phyloP scores from a whole-genome alignment of 2,797 vertebrate species.

The Chiloscyllium punctatum region DNA sequence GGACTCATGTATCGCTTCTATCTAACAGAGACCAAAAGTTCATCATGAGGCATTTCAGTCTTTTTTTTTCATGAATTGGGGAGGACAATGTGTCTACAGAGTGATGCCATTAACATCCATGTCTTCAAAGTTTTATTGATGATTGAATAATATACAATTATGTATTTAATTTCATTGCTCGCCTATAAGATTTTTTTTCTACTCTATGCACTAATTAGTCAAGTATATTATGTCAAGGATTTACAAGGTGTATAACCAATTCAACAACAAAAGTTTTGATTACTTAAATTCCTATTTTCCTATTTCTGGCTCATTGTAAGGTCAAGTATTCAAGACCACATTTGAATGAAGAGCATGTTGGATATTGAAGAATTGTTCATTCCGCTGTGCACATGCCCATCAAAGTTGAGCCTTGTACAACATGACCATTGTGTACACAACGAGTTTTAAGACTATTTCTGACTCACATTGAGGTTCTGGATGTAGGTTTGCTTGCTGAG shows the following conservation, averaged over 20 bases:
- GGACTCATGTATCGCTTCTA: slow-evolving; percentile 84
- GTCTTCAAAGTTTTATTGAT: slow-evolving; percentile 5
- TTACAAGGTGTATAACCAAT: neutral
- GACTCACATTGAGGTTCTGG: too few relatives aligned
- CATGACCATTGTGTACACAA: neutral
- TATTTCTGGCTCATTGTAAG: neutral
- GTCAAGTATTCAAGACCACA: neutral
- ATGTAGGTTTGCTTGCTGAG: too few relatives aligned
- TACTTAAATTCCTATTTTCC: neutral
- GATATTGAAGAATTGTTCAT: neutral
- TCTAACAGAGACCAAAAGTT: slow-evolving; percentile 65
- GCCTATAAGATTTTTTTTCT: neutral
- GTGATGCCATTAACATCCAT: neutral
- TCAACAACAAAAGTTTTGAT: neutral
- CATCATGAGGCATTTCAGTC: slow-evolving; percentile 53
- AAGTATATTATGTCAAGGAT: neutral
- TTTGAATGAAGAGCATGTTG: neutral
- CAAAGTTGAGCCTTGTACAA: neutral
- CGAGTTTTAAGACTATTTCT: too few relatives aligned
- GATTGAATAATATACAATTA: slow-evolving; percentile 21
- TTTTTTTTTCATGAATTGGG: neutral
- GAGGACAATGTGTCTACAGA: neutral
- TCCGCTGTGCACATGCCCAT: neutral
- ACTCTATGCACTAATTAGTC: slow-evolving; percentile 24
- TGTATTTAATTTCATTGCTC: neutral